Base-by-base conservation (phyloP, 2,888 invertebrate genomes). In the Protodeltote pygarga region DNA sequence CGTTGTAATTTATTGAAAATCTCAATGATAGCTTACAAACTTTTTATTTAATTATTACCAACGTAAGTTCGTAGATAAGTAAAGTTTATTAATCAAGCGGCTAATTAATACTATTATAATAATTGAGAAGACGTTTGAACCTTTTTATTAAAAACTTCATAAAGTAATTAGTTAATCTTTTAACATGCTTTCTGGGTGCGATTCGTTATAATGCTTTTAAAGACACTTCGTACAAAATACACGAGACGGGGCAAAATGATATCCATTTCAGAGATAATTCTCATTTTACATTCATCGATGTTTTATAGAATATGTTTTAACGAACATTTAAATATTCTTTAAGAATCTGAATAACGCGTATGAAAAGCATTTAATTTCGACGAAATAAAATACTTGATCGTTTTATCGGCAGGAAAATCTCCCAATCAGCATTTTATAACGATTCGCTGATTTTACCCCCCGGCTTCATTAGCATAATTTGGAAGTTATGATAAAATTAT, bases 121-220 rank as follows among this genome's bases (percentile, higher is more conserved):
- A n/a, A n/a, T n/a, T n/a, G n/a, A n/a, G n/a, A 16, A 10, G 41
- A 53, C 39, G 47, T 65, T 67, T 57, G 54, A 71, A 69, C 52
- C 59, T 69, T 75, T 75, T 75, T 71, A 75, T 72, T 77, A 75
- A 64, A 70, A 71, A 74, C 58, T 69, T 68, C 11, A 48, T 40
- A 57, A 31, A 38, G 10, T 35, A 52, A 55, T 61, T 65, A 25
- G 53, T 49, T 65, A 35, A 65, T 62, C 53, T 46, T 25, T n/a
- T n/a, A n/a, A n/a, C 11, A 0, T 32, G 29, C 17, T 19, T 14
- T 4, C 2, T 10, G 29, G 37, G 14, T 32, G 28, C 5, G 35
- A 24, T 49, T 35, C 17, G 31, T 39, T 46, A 35, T 32, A 19
- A 21, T 29, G 29, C 17, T 29, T 41, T 4, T 23, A 50, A 29